phyloP scores from a whole-genome alignment of 2,113 vertebrate species.

The Merops nubicus region DNA sequence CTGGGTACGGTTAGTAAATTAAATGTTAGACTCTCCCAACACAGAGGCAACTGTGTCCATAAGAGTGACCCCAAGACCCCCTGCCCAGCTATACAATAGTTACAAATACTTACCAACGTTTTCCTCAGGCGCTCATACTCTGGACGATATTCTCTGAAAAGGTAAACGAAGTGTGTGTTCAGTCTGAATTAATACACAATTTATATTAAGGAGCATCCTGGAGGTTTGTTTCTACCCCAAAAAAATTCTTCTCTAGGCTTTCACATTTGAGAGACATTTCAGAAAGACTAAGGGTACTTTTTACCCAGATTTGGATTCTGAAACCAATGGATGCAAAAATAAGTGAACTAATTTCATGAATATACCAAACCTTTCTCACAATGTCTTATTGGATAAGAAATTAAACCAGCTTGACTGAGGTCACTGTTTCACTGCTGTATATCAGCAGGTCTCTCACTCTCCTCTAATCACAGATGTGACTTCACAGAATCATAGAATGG shows the following conservation, averaged over 20 bases:
- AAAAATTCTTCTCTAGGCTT: neutral
- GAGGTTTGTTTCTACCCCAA: neutral
- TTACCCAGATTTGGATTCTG: neutral
- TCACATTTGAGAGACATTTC: neutral
- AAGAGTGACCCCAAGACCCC: neutral
- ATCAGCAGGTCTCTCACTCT: neutral
- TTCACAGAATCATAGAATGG: no score
- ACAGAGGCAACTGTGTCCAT: neutral
- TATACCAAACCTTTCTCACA: neutral
- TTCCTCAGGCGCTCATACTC: conserved; percentile 89
- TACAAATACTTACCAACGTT: conserved; percentile 81
- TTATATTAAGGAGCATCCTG: neutral
- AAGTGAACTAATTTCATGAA: neutral
- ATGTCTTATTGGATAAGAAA: neutral
- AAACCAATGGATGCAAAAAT: neutral
- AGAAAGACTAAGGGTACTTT: neutral
- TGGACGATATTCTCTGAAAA: conserved; percentile 90
- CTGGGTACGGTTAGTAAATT: neutral
- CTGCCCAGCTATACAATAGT: accelerated
- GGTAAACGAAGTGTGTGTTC: neutral
- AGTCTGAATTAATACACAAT: neutral
- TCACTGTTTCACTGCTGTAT: neutral
- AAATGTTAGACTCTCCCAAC: neutral
- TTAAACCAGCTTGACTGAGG: neutral
- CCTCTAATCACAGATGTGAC: neutral